Conservation (phyloP, 2,113 vertebrate genomes). For the Hyla sarda region DNA sequence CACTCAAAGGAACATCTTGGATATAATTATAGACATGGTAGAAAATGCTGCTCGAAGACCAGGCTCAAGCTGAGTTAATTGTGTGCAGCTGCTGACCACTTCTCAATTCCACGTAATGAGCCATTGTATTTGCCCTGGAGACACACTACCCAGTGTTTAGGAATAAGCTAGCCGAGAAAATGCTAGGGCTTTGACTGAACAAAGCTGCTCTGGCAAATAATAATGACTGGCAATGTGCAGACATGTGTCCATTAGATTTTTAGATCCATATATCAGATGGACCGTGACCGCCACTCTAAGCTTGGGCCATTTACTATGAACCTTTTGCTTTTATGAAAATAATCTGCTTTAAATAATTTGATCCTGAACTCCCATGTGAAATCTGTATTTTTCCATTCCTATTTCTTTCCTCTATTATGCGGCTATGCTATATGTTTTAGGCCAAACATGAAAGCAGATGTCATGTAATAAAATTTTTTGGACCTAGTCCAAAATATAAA, state of each 20-base stretch:
- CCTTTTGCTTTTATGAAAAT: constrained; percentile 9
- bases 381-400: not conserved
- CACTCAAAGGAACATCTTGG: constrained; percentile 49
- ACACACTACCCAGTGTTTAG: constrained; percentile 52
- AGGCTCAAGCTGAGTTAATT: constrained; percentile 52
- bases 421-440: not conserved
- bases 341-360: not conserved
- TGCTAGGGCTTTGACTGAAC: constrained; percentile 39
- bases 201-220: constrained; percentile 44
- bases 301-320: constrained; percentile 18
- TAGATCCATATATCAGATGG: constrained; percentile 38
- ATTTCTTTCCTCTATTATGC: not conserved
- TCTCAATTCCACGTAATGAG: constrained; percentile 48
- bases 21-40: constrained; percentile 50
- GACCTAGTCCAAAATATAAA: not conserved
- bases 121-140: constrained; percentile 53
- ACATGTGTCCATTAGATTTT: constrained; percentile 40
- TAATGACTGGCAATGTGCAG: constrained; percentile 20
- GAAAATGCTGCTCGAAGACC: constrained; percentile 45
- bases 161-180: constrained; percentile 56
- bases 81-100: constrained; percentile 56
- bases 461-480: not conserved
- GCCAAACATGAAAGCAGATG: not conserved
- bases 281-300: constrained; percentile 12
- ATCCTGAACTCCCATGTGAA: not conserved